A percentile compares a stretch with the other conserved stretches of the same genome.
Conservation (phyloP, 2,113 vertebrate species). For the Halcyon malimbica region DNA sequence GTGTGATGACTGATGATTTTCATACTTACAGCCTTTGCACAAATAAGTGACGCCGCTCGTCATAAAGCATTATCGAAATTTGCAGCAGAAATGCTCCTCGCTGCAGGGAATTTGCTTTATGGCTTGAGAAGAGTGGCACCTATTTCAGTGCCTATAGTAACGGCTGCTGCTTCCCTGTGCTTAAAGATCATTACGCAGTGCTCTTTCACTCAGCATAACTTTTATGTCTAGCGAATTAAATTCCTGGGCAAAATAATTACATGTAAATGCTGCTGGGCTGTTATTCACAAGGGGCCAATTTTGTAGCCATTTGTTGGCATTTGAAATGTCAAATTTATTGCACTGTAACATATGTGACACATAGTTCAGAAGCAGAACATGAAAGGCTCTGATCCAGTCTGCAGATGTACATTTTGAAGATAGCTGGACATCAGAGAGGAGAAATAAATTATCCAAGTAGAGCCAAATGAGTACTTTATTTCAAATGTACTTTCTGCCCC, state of each 20-base stretch:
- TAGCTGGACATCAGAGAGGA: conserved; percentile 25
- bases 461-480: neutral
- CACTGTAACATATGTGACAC: conserved; percentile 40
- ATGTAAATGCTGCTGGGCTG: conserved; percentile 66
- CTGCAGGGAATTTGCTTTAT: neutral
- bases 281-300: conserved; percentile 75
- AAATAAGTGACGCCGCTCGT: neutral
- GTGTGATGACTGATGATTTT: neutral
- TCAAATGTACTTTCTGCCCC: neutral
- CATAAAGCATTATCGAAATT: conserved; percentile 7
- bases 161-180: conserved; percentile 13
- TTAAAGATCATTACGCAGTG: conserved; percentile 38
- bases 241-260: conserved; percentile 74
- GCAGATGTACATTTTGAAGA: conserved; percentile 3
- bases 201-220: conserved; percentile 63
- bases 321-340: conserved; percentile 72
- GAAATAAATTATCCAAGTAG: conserved; percentile 2
- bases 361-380: conserved; percentile 48
- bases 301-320: conserved; percentile 72
- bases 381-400: conserved; percentile 49
- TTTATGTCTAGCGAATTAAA: conserved; percentile 74
- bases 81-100: neutral
- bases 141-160: neutral
- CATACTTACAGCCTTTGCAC: neutral
- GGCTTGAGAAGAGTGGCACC: neutral